Evolutionary conservation across 2,888 invertebrate species (phyloP).

Genomic region (Yponomeuta malinellus): DNA sequence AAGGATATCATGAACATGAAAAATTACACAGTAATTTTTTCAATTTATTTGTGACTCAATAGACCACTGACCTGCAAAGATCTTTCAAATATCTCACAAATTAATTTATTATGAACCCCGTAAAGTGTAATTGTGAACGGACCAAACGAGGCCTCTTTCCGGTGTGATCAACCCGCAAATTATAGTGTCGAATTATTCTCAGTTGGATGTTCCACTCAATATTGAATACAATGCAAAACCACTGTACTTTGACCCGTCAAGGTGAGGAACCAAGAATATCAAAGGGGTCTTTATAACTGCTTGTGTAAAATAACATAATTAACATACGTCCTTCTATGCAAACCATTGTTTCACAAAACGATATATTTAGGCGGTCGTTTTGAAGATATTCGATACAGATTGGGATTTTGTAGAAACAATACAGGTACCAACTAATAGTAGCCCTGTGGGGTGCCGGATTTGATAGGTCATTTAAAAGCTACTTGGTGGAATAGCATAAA

Average conservation of each 20-base stretch:
- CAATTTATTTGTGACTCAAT: no score
- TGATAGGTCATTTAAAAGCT: background rate
- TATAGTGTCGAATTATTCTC: conserved; percentile 55
- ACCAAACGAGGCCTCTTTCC: conserved; percentile 43
- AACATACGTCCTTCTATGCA: conserved; percentile 50
- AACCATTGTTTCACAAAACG: conserved; percentile 48
- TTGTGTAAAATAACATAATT: background rate
- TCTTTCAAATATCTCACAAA: no score
- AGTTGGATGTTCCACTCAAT: conserved; percentile 33
- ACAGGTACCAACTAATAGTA: conserved; percentile 15
- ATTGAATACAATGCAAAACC: conserved; percentile 24
- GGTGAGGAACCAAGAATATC: background rate
- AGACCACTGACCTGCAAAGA: no score
- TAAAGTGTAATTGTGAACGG: background rate
- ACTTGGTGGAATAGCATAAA: background rate
- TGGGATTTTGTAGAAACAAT: conserved; percentile 30
- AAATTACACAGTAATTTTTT: no score
- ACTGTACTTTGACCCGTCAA: background rate
- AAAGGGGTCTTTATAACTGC: background rate
- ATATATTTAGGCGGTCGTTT: conserved; percentile 45
- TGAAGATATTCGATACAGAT: conserved; percentile 38
- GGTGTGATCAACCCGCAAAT: conserved; percentile 53
- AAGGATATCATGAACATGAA: no score
- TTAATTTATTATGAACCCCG: no score
- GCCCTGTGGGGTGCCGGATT: background rate